Evolutionary conservation across 2,113 vertebrate species (phyloP), one percentile per base, ranked within the genome.

Genomic region (Tragelaphus buxtoni): DNA sequence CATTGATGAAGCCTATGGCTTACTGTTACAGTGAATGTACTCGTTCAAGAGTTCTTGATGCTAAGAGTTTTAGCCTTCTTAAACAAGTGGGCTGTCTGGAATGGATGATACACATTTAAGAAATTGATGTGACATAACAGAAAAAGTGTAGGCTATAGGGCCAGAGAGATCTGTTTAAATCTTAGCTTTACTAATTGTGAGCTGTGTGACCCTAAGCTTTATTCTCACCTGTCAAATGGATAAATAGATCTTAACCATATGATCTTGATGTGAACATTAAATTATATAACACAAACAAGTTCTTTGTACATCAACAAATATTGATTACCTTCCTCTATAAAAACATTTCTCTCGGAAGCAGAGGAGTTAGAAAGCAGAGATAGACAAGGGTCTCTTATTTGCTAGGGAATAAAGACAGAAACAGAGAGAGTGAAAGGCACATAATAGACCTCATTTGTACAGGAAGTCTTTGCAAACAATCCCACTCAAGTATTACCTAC

Each of bases 231-330:
- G 49, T 91, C 83, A 95, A 74, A 93, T 47, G 51, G 42, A 89
- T 55, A 91, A 93, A 89, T 94, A 80, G n/a, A 95, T 65, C 22
- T 86, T 88, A 93, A 89, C 49, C 20, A 90, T 80, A 83, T 76
- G 90, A 85, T 88, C 6, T 49, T 88, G 28, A 84, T 14, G 32
- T 51, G 45, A 97, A 42, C 45, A 96, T 94, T 61, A 88, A 76
- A 83, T 79, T 74, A 94, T 17, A 14, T 65, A 90, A 95, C 30
- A 92, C 2, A 16, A 72, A n/a, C 63, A 74, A 88, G 77, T 58
- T 85, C 55, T n/a, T 49, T 58, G 39, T 28, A 80, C 35, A 74
- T 81, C 69, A 92, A 91, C 47, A 93, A 85, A 88, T 76, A 79
- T 12, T 91, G 91, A 20, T 69, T 90, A 74, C 42, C 85, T 87